These are phyloP conservation scores for Atherinomorus stipes DNA, from an alignment of 2,113 vertebrate genomes.

Conservation along the genomic window DNA sequence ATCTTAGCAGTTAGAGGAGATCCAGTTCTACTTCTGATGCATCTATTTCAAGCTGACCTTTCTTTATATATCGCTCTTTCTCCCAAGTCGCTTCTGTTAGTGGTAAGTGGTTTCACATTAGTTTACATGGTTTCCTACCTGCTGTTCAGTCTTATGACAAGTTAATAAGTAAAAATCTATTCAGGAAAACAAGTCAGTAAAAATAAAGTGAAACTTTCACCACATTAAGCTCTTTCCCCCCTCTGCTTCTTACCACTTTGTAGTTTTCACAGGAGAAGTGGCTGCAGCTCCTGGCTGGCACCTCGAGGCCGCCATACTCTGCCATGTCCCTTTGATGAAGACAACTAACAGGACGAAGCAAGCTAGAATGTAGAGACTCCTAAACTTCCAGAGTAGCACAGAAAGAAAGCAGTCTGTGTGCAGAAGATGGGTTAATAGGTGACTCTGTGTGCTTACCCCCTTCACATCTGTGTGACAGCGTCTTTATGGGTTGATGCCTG, in stretches of 20 bases:
- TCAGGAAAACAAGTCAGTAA: not conserved
- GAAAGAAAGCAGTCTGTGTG: constrained; percentile 45
- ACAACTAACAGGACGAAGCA: not conserved
- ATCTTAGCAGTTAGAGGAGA: constrained; percentile 38
- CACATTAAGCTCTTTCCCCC: not conserved
- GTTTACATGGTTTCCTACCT: not conserved
- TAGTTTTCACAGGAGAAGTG: constrained; percentile 87
- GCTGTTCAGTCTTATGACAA: not conserved
- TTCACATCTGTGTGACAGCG: constrained; percentile 19
- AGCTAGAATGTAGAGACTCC: constrained; percentile 17
- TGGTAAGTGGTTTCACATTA: not conserved
- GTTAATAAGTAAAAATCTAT: not conserved
- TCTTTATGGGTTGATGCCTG: constrained; percentile 12
- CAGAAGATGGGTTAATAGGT: constrained; percentile 83
- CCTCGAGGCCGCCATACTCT: constrained; percentile 73
- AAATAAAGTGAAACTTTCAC: not conserved
- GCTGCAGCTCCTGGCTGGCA: constrained; percentile 86
- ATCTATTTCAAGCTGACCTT: constrained; percentile 70
- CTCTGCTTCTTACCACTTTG: constrained; percentile 87
- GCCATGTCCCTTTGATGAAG: constrained; percentile 75
- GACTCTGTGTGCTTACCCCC: constrained; percentile 29
- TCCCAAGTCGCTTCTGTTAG: constrained; percentile 2
- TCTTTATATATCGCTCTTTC: constrained; percentile 25
- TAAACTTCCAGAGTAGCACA: constrained; percentile 59
- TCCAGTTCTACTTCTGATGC: constrained; percentile 36